Conservation (phyloP, 2,113 vertebrate species). For the Charina bottae region DNA sequence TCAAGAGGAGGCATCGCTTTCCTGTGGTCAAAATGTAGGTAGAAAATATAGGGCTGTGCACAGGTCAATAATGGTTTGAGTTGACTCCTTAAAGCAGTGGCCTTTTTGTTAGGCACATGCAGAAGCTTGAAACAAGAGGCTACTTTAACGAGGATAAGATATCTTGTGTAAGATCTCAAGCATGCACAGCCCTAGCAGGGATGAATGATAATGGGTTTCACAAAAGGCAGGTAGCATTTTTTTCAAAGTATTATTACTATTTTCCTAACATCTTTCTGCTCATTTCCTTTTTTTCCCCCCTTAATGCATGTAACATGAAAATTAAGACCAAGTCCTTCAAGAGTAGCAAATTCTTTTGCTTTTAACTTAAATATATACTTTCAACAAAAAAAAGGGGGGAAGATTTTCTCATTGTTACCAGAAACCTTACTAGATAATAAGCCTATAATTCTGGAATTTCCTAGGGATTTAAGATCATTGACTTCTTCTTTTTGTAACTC, state of each 20-base stretch:
- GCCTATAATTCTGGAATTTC: slow-evolving; percentile 61
- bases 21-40: background rate
- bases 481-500: slow-evolving; percentile 28
- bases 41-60: background rate
- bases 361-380: slow-evolving; percentile 16
- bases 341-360: slow-evolving; percentile 45
- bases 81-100: background rate
- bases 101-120: background rate
- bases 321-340: slow-evolving; percentile 42
- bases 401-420: slow-evolving; percentile 41
- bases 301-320: slow-evolving; percentile 29
- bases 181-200: background rate
- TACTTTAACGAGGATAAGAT: background rate
- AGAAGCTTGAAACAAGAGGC: background rate
- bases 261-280: background rate
- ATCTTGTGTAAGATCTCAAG: background rate
- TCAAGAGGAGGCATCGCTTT: background rate
- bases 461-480: slow-evolving; percentile 58
- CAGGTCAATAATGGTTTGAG: background rate
- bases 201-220: background rate
- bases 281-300: background rate
- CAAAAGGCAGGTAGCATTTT: background rate
- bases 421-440: slow-evolving; percentile 62
- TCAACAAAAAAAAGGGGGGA: slow-evolving; percentile 24
- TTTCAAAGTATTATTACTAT: background rate